These are phyloP conservation scores for Camponotus pennsylvanicus DNA, from an alignment of 1,140 invertebrate genomes.

Conservation along the genomic window DNA sequence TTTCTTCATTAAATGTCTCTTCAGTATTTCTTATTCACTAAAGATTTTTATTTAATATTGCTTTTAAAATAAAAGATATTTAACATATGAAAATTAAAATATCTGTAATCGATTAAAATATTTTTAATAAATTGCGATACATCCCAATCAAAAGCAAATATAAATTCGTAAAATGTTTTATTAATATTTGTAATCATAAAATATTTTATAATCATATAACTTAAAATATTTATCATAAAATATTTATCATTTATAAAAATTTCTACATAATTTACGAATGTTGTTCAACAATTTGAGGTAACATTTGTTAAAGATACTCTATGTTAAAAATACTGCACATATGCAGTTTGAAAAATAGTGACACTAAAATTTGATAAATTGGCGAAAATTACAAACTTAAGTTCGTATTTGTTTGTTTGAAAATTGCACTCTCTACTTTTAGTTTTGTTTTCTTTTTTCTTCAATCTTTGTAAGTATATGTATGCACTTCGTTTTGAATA, in stretches of 20 bases:
- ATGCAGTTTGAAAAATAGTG: too few relatives aligned
- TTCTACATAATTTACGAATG: background rate
- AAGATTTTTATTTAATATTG: background rate
- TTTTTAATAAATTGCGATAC: background rate
- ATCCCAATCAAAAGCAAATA: constrained; percentile 1
- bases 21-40: background rate
- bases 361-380: too few relatives aligned
- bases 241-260: background rate
- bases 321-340: too few relatives aligned
- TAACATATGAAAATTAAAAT: background rate
- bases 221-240: background rate
- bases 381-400: too few relatives aligned
- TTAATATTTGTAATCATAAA: background rate
- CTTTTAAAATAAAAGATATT: background rate
- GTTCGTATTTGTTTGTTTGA: too few relatives aligned
- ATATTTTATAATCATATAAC: background rate
- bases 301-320: too few relatives aligned
- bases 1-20: background rate
- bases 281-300: too few relatives aligned
- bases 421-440: background rate
- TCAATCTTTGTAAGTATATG: background rate
- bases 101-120: background rate
- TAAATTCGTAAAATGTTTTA: background rate
- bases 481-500: background rate
- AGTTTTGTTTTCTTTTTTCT: background rate